A percentile compares a stretch with the other conserved stretches of the same genome.
Conservation (phyloP, 35 echinoderm and acorn worm genomes). For the Antedon bifida region DNA sequence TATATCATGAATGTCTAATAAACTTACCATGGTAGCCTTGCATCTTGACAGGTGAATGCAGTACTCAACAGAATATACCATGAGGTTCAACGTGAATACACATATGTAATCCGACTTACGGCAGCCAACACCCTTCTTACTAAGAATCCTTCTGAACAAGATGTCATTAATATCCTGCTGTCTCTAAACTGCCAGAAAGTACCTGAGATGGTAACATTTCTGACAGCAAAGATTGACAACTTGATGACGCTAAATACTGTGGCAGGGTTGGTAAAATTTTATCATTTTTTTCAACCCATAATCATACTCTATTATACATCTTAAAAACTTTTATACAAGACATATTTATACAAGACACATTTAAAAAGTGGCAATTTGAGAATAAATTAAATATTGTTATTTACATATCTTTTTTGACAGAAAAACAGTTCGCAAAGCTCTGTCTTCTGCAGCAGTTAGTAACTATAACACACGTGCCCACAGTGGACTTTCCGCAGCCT, state of each 20-base stretch:
- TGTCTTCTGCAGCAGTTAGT: background rate
- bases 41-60: slow-evolving; percentile 37
- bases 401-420: background rate
- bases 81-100: slow-evolving; percentile 40
- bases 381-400: too few relatives aligned
- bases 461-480: background rate
- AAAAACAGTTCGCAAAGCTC: background rate
- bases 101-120: slow-evolving; percentile 41
- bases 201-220: slow-evolving; percentile 51
- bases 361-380: too few relatives aligned
- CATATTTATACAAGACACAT: too few relatives aligned
- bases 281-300: too few relatives aligned
- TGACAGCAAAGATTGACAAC: slow-evolving; percentile 50
- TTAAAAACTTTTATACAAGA: too few relatives aligned
- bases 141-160: slow-evolving; percentile 58
- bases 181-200: slow-evolving; percentile 36
- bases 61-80: slow-evolving; percentile 63
- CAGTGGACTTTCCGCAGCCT: background rate
- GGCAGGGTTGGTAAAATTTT: background rate
- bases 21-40: too few relatives aligned
- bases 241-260: background rate
- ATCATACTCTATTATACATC: too few relatives aligned
- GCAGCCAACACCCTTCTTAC: slow-evolving; percentile 46
- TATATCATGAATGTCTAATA: too few relatives aligned
- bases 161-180: slow-evolving; percentile 53